Evolutionary conservation across 2,888 invertebrate species (phyloP).

Genomic region (Chirona hameri): DNA sequence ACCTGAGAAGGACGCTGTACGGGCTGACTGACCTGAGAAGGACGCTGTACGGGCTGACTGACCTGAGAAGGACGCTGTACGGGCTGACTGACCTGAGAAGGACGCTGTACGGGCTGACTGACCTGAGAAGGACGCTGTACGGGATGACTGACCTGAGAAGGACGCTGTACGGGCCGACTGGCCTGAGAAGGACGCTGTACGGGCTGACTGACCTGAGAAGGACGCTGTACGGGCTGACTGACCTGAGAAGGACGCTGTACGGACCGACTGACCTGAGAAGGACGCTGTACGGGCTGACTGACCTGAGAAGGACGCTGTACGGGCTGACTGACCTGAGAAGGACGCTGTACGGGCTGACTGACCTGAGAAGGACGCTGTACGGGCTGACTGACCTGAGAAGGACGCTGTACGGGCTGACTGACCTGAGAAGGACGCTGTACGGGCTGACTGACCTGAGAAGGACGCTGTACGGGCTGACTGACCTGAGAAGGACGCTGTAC

Average conservation of each 20-base stretch:
- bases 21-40: no score
- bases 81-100: background rate
- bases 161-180: no score
- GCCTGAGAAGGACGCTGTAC: background rate
- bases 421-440: background rate
- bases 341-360: background rate
- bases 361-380: conserved; percentile 9
- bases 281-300: background rate
- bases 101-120: background rate
- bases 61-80: background rate
- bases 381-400: background rate
- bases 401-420: background rate
- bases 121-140: background rate
- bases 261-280: no score
- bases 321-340: background rate
- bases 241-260: no score
- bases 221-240: no score
- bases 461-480: background rate
- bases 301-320: background rate
- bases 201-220: background rate
- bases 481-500: background rate
- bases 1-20: background rate
- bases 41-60: background rate
- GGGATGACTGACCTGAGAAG: background rate
- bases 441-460: no score